Conservation (phyloP, 2,888 invertebrate species). For the Lamproptera curius region DNA sequence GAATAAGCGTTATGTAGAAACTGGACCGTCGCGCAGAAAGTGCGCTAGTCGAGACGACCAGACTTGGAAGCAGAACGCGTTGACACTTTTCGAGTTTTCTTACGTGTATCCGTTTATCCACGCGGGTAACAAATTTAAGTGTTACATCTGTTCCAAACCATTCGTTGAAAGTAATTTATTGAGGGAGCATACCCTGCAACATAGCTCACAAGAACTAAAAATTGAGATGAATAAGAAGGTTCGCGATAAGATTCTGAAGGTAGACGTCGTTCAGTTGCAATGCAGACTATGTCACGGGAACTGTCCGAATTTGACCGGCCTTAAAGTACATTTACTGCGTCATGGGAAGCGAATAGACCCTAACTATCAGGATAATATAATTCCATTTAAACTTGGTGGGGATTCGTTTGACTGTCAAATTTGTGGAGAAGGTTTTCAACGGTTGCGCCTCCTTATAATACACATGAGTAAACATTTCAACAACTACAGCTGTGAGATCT, state of each 20-base stretch:
- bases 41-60: slow-evolving; percentile 19
- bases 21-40: slow-evolving; percentile 19
- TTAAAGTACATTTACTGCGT: slow-evolving; percentile 49
- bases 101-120: slow-evolving; percentile 57
- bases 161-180: slow-evolving; percentile 42
- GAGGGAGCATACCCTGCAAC: slow-evolving; percentile 43
- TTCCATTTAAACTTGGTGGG: slow-evolving; percentile 54
- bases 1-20: slow-evolving; percentile 36
- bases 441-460: slow-evolving; percentile 49
- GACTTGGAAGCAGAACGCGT: slow-evolving; percentile 48
- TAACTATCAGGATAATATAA: slow-evolving; percentile 47
- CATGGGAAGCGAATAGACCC: slow-evolving; percentile 47
- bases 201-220: slow-evolving; percentile 43
- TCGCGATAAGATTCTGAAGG: slow-evolving; percentile 49
- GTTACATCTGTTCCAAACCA: slow-evolving; percentile 46
- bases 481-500: slow-evolving; percentile 60
- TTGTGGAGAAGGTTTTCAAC: slow-evolving; percentile 47
- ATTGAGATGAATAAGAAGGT: slow-evolving; percentile 41
- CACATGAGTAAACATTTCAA: slow-evolving; percentile 66
- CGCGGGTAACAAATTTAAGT: slow-evolving; percentile 53
- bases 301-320: slow-evolving; percentile 33
- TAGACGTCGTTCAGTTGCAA: slow-evolving; percentile 48
- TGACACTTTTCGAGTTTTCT: slow-evolving; percentile 50
- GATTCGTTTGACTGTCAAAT: slow-evolving; percentile 51
- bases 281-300: slow-evolving; percentile 49